Conservation (phyloP, 2,113 vertebrate species). For the Balaeniceps rex region DNA sequence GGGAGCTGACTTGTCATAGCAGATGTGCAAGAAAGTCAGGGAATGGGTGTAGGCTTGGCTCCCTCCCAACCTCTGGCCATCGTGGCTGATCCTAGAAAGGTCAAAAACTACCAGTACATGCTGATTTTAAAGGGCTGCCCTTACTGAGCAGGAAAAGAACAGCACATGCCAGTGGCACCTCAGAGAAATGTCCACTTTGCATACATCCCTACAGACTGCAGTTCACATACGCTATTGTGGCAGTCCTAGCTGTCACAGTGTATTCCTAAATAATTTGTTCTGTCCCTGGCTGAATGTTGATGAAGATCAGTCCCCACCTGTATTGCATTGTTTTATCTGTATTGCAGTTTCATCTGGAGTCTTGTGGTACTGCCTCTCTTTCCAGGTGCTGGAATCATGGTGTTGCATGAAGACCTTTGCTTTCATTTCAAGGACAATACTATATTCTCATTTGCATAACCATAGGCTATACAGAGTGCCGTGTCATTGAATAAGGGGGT, state of each 20-base stretch:
- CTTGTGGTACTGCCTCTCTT: not conserved
- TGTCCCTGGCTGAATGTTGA: not conserved
- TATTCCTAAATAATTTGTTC: not conserved
- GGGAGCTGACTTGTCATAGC: not conserved
- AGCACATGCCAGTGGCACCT: not conserved
- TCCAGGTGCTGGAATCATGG: not conserved
- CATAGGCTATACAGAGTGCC: too few relatives aligned
- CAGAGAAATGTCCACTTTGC: not conserved
- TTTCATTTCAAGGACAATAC: not conserved
- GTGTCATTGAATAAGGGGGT: not conserved
- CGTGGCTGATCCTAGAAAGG: not conserved
- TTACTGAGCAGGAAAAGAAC: not conserved
- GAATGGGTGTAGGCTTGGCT: not conserved
- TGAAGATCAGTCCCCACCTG: not conserved
- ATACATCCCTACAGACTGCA: not conserved
- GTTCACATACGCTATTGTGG: fast-evolving
- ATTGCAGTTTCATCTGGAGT: not conserved
- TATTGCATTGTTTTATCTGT: not conserved
- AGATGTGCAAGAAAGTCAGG: not conserved
- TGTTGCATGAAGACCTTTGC: not conserved
- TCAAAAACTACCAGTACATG: not conserved
- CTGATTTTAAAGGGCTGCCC: not conserved
- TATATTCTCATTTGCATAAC: not conserved
- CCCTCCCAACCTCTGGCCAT: not conserved
- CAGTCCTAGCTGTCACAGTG: not conserved